phyloP scores from a whole-genome alignment of 92 coral and sea anemone species.

The Porites divaricata region DNA sequence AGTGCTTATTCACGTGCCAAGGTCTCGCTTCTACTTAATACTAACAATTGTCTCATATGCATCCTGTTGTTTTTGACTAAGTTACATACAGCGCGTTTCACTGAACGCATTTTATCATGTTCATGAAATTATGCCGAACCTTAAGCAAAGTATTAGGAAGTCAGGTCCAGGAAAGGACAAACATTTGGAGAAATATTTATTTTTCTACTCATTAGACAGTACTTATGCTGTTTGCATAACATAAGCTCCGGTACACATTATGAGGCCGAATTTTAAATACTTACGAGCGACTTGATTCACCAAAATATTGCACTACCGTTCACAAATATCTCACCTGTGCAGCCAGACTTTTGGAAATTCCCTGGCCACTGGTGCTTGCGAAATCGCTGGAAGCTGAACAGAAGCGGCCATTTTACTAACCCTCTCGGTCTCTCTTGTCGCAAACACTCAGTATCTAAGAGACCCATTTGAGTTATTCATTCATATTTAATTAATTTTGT shows the following conservation, averaged over 20 bases:
- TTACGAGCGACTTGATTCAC: not conserved
- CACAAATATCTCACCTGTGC: conserved; percentile 40
- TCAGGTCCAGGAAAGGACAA: not conserved
- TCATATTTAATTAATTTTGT: conserved; percentile 39
- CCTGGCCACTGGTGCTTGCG: conserved; percentile 10
- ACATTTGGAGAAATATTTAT: not conserved
- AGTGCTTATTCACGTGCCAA: too few species aligned
- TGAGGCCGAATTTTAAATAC: not conserved
- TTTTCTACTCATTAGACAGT: not conserved
- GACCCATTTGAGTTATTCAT: conserved; percentile 22
- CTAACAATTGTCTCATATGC: too few species aligned
- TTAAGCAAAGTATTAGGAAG: too few species aligned
- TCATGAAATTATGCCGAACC: too few species aligned
- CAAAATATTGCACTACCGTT: not conserved
- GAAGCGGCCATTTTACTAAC: conserved; percentile 26
- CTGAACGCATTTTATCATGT: too few species aligned
- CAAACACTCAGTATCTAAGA: conserved; percentile 45
- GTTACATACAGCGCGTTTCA: too few species aligned
- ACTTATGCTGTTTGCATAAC: not conserved
- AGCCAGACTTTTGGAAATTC: conserved; percentile 69
- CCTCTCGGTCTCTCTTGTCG: not conserved
- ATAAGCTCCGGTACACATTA: not conserved
- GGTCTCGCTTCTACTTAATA: too few species aligned
- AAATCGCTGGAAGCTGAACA: conserved; percentile 34
- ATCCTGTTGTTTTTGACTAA: too few species aligned